Base-by-base conservation (phyloP, 2,797 vertebrate genomes). In the Echeneis naucrates region DNA sequence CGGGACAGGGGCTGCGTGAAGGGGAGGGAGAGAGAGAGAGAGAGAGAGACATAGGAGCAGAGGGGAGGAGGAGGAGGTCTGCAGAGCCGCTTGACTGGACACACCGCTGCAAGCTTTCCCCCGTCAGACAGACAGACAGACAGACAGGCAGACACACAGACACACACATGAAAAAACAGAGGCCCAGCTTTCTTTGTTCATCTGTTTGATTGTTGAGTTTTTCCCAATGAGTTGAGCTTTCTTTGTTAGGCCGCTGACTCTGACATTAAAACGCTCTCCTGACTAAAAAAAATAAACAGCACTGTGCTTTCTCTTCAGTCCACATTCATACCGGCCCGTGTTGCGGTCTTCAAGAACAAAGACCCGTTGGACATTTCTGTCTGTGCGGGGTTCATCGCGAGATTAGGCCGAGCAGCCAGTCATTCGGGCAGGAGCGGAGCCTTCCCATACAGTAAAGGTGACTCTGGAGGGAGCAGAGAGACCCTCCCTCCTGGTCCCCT, bases 1-100 rank as follows among this genome's bases (percentile, higher is more conserved):
- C 93, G 88, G 94, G 94, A 94, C 92, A 93, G 93, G 93, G 92
- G 91, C 92, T 94, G 85, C 85, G 90, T 80, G 90, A 92, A 92
- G 90, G 92, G 85, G 87, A 66, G 84, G 74, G 82, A 45, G 77
- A 12, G 77, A 48, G 76, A 78, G 85, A 57, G 76, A 71, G 62
- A 44, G 75, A 58, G 78, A 66, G 68, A 63, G 78, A 59, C 82
- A 72, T 65, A 58, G 68, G 73, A 69, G 38, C 7, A 7, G 68
- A 72, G 82, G 60, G 59, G 59, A 27, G 65, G 74, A 71, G 87
- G 87, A 82, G 87, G 90, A 85, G 91, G 91, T 89, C 90, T 92
- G 91, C 89, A 88, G 92, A 92, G 85, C 87, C 90, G 92, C 92
- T 93, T 93, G 88, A 92, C 86, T 94, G 91, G 92, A 91, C 92